Base-by-base conservation (phyloP, 2,888 invertebrate genomes). In the Uropetala carovei region DNA sequence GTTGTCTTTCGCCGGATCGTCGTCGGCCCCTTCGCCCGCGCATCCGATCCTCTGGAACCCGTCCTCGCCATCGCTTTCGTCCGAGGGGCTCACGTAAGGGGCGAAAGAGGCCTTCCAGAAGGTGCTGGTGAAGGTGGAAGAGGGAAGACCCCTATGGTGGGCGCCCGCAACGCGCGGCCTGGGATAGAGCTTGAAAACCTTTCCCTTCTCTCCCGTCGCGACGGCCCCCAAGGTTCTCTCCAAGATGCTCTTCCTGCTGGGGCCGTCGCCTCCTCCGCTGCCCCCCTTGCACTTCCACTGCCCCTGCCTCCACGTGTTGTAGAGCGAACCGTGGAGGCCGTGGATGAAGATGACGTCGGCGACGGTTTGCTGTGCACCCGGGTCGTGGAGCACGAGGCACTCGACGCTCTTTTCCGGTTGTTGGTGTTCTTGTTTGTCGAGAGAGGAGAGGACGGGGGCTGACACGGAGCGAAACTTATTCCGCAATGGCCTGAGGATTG, bases 261-360 rank as follows among this genome's bases (percentile, higher is more conserved):
- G 59, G 64, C 27, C 22, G 64, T 10, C 68, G 64, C 0, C 5
- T 2, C 92, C 57, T 56, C 85, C 85, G 56, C 93, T 92, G 82
- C 84, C 64, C 92, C 81, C 57, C 92, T 86, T 13, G 92, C 93
- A 92, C 43, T 94, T 95, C 97, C 97, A 97, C 58, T 96, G 95
- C 0, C 97, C 97, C 94, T 98, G 98, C 85, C 97, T 96, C 98
- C 98, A 98, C 0, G 98, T 98, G 94, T 97, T 97, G 30, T 97
- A 96, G 59, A 97, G 95, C 0, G 98, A 98, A 43, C 97, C 98
- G 94, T 97, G 97, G 0, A 98, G 95, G 7, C 98, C 98, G 94
- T 98, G 98, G 0, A 98, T 96, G 94, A 98, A 98, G 30, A 98
- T 96, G 43, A 98, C 96, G 94, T 98, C 98, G 3, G 96, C 96